A percentile compares a stretch with the other conserved stretches of the same genome.
Evolutionary conservation across 2,888 invertebrate species (phyloP).

Genomic region (Patella pellucida): DNA sequence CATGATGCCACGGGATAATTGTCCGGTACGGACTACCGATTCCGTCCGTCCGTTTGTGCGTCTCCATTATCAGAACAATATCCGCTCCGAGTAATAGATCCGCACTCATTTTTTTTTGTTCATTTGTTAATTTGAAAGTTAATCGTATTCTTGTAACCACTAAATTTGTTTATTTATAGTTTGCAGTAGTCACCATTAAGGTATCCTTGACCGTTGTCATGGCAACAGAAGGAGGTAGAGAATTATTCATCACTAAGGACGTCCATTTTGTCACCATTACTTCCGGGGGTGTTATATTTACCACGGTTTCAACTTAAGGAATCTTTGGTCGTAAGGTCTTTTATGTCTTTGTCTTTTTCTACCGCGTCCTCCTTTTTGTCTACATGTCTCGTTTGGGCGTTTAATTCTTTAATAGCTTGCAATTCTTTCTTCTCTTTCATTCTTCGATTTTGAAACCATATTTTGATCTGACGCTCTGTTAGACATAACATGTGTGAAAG

Average conservation of each 20-base stretch:
- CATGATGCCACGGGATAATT: slow-evolving; percentile 2
- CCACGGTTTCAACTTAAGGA: slow-evolving; percentile 18
- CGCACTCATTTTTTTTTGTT: too few species aligned
- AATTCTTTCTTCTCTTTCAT: slow-evolving; percentile 99
- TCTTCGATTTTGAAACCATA: slow-evolving; percentile 88
- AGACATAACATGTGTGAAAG: slow-evolving; percentile 97
- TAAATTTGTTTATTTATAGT: too few species aligned
- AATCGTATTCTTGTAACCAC: too few species aligned
- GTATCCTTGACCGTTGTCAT: slow-evolving; percentile 9
- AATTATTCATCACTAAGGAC: slow-evolving; percentile 6
- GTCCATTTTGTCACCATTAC: slow-evolving; percentile 7
- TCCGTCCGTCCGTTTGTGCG: background rate
- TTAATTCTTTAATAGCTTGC: slow-evolving; percentile 97
- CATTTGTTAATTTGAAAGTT: too few species aligned
- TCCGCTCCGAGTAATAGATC: too few species aligned
- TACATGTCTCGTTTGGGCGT: slow-evolving; percentile 79
- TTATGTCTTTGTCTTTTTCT: slow-evolving; percentile 12
- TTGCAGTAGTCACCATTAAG: background rate
- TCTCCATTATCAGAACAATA: too few species aligned
- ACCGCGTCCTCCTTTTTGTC: slow-evolving; percentile 27
- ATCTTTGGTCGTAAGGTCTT: slow-evolving; percentile 16
- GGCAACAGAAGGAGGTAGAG: slow-evolving; percentile 18
- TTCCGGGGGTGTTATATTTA: background rate
- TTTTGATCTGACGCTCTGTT: slow-evolving; percentile 89
- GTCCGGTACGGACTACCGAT: background rate